Evolutionary conservation across 2,797 vertebrate species (phyloP).

Genomic region (Steatocranus sp.): DNA sequence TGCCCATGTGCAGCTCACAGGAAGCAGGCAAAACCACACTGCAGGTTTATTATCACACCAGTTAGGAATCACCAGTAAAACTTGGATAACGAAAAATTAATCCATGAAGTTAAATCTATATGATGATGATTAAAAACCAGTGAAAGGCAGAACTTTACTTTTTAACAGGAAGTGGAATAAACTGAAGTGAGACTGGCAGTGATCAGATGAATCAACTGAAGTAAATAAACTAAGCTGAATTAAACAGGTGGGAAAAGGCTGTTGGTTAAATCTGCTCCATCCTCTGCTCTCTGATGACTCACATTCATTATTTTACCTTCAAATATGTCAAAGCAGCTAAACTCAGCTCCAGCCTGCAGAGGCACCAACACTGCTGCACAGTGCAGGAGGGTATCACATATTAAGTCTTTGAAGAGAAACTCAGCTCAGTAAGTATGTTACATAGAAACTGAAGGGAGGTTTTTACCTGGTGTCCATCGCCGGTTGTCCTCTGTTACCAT

Average conservation of each 20-base stretch:
- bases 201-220: not conserved
- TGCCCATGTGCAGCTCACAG: not conserved
- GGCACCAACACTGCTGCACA: not conserved
- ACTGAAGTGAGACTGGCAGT: not conserved
- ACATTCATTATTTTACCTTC: not conserved
- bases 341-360: not conserved
- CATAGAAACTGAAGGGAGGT: not conserved
- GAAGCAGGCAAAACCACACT: not conserved
- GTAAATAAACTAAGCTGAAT: not conserved
- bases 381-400: rapidly evolving
- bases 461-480: slow-evolving; percentile 91
- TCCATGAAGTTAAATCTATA: not conserved
- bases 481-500: slow-evolving; percentile 97
- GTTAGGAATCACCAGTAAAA: not conserved
- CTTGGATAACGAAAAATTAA: not conserved
- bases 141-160: not conserved
- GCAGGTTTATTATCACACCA: not conserved
- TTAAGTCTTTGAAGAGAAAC: not conserved
- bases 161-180: not conserved
- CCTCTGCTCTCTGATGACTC: not conserved
- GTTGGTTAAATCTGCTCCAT: not conserved
- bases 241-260: not conserved
- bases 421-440: not conserved
- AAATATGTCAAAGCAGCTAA: not conserved
- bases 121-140: not conserved